phyloP scores from a whole-genome alignment of 2,888 invertebrate genomes.

The Tetranychus piercei region DNA sequence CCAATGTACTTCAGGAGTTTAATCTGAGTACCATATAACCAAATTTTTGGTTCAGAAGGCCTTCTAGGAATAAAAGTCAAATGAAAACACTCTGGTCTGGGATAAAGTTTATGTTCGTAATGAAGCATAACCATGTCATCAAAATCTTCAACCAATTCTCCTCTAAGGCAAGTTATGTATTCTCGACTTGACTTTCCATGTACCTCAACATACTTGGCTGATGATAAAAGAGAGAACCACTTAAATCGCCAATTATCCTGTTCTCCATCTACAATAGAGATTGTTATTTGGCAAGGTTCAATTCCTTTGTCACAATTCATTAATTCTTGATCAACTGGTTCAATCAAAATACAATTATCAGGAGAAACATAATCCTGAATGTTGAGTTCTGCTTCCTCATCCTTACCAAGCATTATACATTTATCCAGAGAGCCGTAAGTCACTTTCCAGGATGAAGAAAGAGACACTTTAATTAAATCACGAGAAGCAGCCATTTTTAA shows the following conservation, averaged over 20 bases:
- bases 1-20: not conserved
- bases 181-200: not conserved
- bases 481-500: not conserved
- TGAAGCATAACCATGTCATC: not conserved
- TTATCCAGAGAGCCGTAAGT: not conserved
- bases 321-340: not conserved
- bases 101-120: not conserved
- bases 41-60: not conserved
- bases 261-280: not conserved
- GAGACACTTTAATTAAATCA: not conserved
- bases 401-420: not conserved
- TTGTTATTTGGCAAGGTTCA: not conserved
- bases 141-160: not conserved
- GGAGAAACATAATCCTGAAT: not conserved
- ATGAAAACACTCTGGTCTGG: not conserved
- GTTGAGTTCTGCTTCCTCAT: not conserved
- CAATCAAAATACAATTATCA: not conserved
- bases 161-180: not conserved
- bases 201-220: not conserved
- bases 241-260: not conserved
- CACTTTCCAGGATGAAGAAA: not conserved
- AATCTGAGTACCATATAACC: not conserved
- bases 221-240: not conserved
- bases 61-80: not conserved
- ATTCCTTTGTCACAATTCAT: not conserved